These are phyloP conservation scores for Pterocles burchelli DNA, from an alignment of 2,113 vertebrate genomes.

Conservation along the genomic window DNA sequence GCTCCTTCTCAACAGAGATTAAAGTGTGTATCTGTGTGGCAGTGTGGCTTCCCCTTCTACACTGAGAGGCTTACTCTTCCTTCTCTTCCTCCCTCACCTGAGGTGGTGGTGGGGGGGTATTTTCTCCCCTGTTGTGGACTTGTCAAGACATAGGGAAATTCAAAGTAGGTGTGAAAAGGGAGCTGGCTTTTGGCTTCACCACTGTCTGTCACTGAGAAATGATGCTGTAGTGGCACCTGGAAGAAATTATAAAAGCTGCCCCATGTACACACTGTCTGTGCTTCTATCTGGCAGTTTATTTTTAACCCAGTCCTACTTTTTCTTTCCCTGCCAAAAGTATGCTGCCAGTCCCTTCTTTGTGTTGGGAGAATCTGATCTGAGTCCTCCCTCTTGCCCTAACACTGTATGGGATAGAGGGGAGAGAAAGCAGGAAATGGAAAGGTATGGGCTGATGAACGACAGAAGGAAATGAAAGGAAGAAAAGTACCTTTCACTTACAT, in stretches of 20 bases:
- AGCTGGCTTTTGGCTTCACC: background rate
- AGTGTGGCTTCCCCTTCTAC: background rate
- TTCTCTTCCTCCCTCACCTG: background rate
- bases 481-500: background rate
- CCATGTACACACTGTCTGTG: background rate
- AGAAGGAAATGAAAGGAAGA: background rate
- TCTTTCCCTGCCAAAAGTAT: background rate
- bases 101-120: background rate
- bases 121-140: background rate
- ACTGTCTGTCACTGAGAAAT: background rate
- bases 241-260: background rate
- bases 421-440: background rate
- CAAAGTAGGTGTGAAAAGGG: background rate
- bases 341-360: background rate
- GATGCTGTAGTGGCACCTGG: background rate
- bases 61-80: background rate
- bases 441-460: background rate
- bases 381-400: background rate
- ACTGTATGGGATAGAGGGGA: background rate
- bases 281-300: background rate
- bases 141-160: background rate
- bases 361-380: background rate
- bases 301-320: background rate
- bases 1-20: background rate
- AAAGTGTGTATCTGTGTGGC: background rate